Percentiles rank a stretch among this genome's conserved stretches.
phyloP scores from a whole-genome alignment of 2,888 invertebrate genomes.

The Pilophorus perplexus region DNA sequence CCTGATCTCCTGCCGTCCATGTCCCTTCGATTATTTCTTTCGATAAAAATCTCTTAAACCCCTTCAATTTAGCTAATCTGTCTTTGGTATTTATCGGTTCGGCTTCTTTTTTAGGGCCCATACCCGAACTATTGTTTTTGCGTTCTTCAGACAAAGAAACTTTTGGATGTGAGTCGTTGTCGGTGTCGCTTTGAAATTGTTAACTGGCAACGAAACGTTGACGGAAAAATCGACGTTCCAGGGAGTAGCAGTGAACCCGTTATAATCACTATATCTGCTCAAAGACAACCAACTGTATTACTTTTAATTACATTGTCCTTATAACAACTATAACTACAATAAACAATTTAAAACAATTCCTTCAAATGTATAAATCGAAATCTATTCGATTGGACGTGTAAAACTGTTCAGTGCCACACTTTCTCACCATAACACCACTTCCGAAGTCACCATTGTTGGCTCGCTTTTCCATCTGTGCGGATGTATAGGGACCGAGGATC shows the following conservation, averaged over 20 bases:
- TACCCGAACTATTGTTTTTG: no score
- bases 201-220: no score
- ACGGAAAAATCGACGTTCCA: no score
- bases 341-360: no score
- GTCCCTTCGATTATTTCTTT: slow-evolving; percentile 27
- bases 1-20: slow-evolving; percentile 23
- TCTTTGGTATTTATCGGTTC: slow-evolving; percentile 10
- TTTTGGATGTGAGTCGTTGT: no score
- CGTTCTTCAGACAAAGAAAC: no score
- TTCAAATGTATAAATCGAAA: slow-evolving; percentile 84
- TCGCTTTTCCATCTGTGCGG: slow-evolving; percentile 89
- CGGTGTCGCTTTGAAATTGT: no score
- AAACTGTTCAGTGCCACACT: slow-evolving; percentile 70
- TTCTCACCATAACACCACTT: slow-evolving; percentile 80
- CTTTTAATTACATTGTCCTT: no score
- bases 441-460: slow-evolving; percentile 80
- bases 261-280: no score
- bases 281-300: no score
- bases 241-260: no score
- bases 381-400: slow-evolving; percentile 87
- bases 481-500: slow-evolving; percentile 79
- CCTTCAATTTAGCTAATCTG: not conserved
- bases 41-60: slow-evolving; percentile 14
- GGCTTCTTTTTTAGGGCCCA: slow-evolving; percentile 20
- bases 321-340: no score